Conservation (phyloP, 2,888 invertebrate species). For the Leucozona laternaria region DNA sequence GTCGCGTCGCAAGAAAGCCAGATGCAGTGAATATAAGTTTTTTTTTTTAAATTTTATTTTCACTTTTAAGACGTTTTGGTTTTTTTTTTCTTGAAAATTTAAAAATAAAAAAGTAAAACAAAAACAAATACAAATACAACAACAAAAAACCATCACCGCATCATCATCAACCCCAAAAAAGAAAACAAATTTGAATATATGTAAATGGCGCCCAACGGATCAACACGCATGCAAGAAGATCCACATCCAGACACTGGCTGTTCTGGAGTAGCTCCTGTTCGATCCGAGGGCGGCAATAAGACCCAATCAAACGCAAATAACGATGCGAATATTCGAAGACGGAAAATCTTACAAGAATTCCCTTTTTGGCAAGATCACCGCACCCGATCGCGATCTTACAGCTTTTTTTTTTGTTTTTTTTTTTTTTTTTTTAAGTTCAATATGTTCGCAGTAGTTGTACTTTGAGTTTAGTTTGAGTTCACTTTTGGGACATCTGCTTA, state of each 20-base stretch:
- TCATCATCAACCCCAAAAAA: conserved; percentile 52
- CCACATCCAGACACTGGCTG: conserved; percentile 29
- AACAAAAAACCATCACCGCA: too few relatives aligned
- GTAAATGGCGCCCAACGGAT: conserved; percentile 64
- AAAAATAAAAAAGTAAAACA: conserved; percentile 49
- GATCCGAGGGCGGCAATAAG: conserved; percentile 48
- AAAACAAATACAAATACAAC: conserved; percentile 31
- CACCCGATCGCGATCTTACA: conserved; percentile 35
- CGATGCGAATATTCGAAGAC: conserved; percentile 34
- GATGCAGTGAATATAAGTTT: conserved; percentile 56
- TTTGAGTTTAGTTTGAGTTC: conserved; percentile 57
- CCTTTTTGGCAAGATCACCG: conserved; percentile 61
- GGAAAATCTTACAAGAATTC: conserved; percentile 32
- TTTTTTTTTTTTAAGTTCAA: not conserved
- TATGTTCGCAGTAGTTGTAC: conserved; percentile 46
- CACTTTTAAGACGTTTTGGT: conserved; percentile 33
- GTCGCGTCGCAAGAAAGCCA: conserved; percentile 50
- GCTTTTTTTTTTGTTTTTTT: not conserved
- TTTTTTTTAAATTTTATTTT: conserved; percentile 48
- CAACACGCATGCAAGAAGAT: conserved; percentile 20
- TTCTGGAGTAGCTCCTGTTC: conserved; percentile 47
- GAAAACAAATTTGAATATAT: conserved; percentile 29
- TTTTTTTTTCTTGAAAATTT: conserved; percentile 45
- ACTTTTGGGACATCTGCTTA: conserved; percentile 69
- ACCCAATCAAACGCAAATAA: conserved; percentile 35